Evolutionary conservation across 2,113 vertebrate genomes (phyloP).

Genomic region (Amphiprion percula): DNA sequence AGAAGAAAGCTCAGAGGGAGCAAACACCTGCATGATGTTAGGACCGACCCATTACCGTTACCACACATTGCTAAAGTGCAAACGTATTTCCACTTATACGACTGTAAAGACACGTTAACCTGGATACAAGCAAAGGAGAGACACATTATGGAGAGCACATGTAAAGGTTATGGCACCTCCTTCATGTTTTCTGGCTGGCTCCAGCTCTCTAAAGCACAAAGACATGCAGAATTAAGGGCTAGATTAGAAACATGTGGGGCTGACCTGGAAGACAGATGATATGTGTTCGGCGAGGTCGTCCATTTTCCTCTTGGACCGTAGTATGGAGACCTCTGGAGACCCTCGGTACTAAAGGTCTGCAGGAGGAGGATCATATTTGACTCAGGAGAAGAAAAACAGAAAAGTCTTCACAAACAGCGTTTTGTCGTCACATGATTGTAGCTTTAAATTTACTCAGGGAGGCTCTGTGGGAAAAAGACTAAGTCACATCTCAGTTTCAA

Average conservation of each 20-base stretch:
- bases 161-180: conserved; percentile 39
- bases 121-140: conserved; percentile 4
- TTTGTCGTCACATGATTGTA: background rate
- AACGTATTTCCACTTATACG: conserved; percentile 14
- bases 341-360: conserved; percentile 12
- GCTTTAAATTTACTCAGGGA: background rate
- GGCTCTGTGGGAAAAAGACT: background rate
- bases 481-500: background rate
- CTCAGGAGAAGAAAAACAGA: conserved; percentile 2
- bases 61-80: conserved; percentile 7
- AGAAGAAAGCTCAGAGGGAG: background rate
- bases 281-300: conserved; percentile 51
- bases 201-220: conserved; percentile 68
- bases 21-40: conserved; percentile 2
- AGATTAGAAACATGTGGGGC: conserved; percentile 80
- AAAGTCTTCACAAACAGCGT: background rate
- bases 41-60: background rate
- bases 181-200: conserved; percentile 50
- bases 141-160: conserved; percentile 51
- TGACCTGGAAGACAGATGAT: conserved; percentile 71
- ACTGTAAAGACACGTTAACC: conserved; percentile 20
- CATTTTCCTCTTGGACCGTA: conserved; percentile 38
- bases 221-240: conserved; percentile 60
- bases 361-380: conserved; percentile 9
- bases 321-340: conserved; percentile 42